phyloP scores from a whole-genome alignment of 2,888 invertebrate genomes.

The Clitarchus hookeri region DNA sequence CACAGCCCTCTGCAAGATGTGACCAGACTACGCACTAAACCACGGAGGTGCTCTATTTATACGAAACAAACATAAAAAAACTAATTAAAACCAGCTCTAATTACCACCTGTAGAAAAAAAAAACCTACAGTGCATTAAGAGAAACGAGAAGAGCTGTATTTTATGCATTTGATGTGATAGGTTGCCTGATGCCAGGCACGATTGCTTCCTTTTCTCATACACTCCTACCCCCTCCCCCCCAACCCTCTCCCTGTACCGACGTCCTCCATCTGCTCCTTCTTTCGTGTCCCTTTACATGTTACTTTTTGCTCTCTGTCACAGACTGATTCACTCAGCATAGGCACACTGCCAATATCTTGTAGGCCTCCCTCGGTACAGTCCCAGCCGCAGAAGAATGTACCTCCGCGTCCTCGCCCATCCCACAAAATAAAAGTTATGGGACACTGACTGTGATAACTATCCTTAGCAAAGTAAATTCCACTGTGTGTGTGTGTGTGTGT shows the following conservation, averaged over 20 bases:
- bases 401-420: neutral
- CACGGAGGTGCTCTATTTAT: too few relatives aligned
- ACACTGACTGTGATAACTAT: too few relatives aligned
- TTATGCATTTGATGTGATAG: neutral
- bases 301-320: slow-evolving; percentile 14
- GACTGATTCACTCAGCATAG: neutral
- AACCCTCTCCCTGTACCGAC: too few relatives aligned
- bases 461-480: too few relatives aligned
- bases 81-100: too few relatives aligned
- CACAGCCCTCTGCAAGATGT: too few relatives aligned
- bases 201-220: neutral
- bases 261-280: neutral
- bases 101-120: too few relatives aligned
- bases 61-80: too few relatives aligned
- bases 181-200: neutral
- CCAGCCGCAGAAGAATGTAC: neutral
- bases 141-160: neutral
- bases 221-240: neutral
- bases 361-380: neutral
- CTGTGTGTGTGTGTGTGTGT: too few relatives aligned
- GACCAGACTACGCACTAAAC: too few relatives aligned
- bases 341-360: slow-evolving; percentile 10
- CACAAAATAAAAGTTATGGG: too few relatives aligned
- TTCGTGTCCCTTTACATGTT: slow-evolving; percentile 2
- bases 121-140: neutral